Evolutionary conservation across 2,797 vertebrate genomes (phyloP).

Genomic region (Cheirogaleus major): DNA sequence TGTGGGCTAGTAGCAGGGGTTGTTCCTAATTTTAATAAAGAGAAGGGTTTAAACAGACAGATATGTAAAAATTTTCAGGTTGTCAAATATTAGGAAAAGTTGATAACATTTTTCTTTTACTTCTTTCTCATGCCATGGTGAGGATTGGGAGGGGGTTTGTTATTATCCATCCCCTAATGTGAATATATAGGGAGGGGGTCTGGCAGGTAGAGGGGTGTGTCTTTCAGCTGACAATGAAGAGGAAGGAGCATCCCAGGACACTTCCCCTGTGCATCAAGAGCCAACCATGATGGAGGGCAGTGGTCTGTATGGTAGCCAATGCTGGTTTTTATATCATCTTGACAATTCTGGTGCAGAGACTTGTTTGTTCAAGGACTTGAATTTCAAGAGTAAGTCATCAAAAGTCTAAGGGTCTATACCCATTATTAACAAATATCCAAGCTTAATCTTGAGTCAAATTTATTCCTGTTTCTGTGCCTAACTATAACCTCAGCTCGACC

Average conservation of each 20-base stretch:
- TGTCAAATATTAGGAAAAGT: neutral
- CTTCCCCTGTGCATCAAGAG: neutral
- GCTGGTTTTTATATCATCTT: neutral
- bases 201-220: fast-evolving
- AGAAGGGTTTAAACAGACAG: neutral
- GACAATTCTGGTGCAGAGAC: neutral
- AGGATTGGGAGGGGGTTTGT: neutral
- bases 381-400: neutral
- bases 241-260: neutral
- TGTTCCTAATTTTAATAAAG: slow-evolving; percentile 21
- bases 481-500: neutral
- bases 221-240: neutral
- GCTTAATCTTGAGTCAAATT: neutral
- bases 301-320: neutral
- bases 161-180: neutral
- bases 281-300: fast-evolving
- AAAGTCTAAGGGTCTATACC: neutral
- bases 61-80: neutral
- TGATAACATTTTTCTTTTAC: neutral
- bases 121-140: neutral
- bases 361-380: neutral
- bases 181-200: neutral
- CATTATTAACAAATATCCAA: neutral
- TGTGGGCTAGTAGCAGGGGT: neutral
- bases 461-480: neutral